Evolutionary conservation across 2,888 invertebrate genomes (phyloP), one percentile per base, ranked within the genome.

Genomic region (Mechanitis messenoides): DNA sequence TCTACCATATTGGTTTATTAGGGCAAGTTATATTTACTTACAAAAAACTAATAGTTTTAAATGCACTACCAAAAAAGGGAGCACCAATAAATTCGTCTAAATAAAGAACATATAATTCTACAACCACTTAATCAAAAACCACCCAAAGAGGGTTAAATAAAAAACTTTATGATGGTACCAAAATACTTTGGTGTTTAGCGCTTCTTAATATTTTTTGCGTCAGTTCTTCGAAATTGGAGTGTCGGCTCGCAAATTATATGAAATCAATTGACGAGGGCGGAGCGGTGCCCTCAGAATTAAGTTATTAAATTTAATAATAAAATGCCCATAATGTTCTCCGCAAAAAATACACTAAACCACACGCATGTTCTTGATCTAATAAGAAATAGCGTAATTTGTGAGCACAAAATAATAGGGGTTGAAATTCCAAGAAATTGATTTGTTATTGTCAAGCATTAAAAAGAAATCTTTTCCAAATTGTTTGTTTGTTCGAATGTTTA

Each of bases 181-280:
- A 54, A 58, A 59, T n/a, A 42, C 42, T 61, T 58, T 55, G 64
- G 61, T 60, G 58, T 64, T 66, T 66, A 60, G 68, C 63, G 58
- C 68, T 68, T 69, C 73, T 58, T 58, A 46, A 60, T 5, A 58
- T 64, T 81, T 87, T 86, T 85, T 85, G 79, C 77, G 64, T 70
- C 75, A 75, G 77, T 81, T 74, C 73, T 77, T 77, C 78, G 78
- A 73, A 81, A 78, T 72, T 69, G 68, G 68, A 75, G 78, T 77
- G 78, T 79, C 80, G 83, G 83, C 71, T 75, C 77, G 80, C 82
- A 85, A 84, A 87, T 89, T 87, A 87, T 80, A 85, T 78, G 79
- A 84, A 88, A 85, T 86, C 84, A 87, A 87, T 85, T 79, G 82
- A 82, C 71, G 81, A 77, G 80, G 87, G 86, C 85, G 87, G 86